These are phyloP conservation scores for Tragulus kanchil DNA, from an alignment of 2,113 vertebrate genomes.

Conservation along the genomic window DNA sequence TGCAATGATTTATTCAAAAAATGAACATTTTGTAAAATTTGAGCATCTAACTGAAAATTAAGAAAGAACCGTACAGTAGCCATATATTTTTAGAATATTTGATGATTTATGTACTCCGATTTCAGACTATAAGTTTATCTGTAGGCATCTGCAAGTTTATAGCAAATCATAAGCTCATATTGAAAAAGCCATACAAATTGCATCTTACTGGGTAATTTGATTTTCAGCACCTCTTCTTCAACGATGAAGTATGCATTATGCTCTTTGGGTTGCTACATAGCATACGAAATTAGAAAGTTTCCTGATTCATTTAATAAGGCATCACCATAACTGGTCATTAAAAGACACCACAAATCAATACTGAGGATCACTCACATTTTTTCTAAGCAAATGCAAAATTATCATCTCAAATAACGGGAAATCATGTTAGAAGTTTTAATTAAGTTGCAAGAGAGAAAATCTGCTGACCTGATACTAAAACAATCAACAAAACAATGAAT, in stretches of 20 bases:
- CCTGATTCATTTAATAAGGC: background rate
- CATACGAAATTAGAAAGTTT: background rate
- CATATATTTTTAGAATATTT: background rate
- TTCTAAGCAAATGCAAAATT: background rate
- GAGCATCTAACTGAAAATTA: background rate
- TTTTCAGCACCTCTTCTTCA: background rate
- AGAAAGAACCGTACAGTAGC: rapidly evolving
- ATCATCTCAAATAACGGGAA: background rate
- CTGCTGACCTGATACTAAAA: background rate
- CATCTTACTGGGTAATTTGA: background rate
- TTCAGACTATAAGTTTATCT: too few relatives aligned
- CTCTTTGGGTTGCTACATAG: background rate
- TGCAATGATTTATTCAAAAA: background rate
- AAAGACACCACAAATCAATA: background rate
- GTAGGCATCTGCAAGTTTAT: background rate
- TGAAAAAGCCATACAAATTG: background rate
- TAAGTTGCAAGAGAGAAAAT: background rate
- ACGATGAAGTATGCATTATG: background rate
- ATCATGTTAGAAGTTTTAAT: background rate
- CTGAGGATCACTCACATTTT: background rate
- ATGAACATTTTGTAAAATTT: background rate
- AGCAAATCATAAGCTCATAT: background rate
- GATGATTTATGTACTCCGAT: background rate
- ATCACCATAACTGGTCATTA: background rate
- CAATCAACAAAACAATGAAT: background rate